Conservation (phyloP, 2,113 vertebrate genomes). For the Camelus dromedarius region DNA sequence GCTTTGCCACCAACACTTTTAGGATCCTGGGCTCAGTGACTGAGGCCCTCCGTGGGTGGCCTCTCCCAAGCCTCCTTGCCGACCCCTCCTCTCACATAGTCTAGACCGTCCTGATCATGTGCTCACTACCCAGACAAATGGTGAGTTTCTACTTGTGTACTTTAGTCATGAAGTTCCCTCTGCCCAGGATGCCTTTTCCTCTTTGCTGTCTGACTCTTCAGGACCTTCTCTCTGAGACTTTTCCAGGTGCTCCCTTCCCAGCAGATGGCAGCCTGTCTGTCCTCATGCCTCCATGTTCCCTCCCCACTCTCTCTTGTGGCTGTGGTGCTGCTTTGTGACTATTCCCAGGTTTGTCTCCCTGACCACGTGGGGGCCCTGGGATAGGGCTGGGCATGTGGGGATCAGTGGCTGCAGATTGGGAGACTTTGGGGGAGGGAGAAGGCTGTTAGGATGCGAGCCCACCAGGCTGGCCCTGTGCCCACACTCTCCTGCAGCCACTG, state of each 20-base stretch:
- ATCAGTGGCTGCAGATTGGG: not conserved
- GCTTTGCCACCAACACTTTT: too few species aligned
- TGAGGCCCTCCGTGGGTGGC: too few species aligned
- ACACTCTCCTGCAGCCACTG: not conserved
- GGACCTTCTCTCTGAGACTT: not conserved
- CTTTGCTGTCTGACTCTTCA: not conserved
- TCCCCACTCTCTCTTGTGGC: too few species aligned
- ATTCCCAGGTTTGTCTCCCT: not conserved
- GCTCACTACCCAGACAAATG: not conserved
- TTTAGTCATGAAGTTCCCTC: not conserved
- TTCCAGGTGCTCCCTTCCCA: not conserved
- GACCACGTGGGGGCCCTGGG: not conserved
- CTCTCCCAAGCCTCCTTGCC: not conserved
- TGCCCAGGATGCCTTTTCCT: not conserved
- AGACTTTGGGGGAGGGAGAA: not conserved
- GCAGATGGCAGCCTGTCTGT: not conserved
- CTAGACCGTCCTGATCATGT: rapidly evolving
- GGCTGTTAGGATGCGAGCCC: not conserved
- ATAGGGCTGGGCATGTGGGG: not conserved
- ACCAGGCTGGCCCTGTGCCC: not conserved
- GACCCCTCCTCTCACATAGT: not conserved
- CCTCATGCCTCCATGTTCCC: not conserved
- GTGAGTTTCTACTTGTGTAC: too few species aligned
- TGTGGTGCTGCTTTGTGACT: not conserved
- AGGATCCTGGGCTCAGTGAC: too few species aligned